phyloP scores from a whole-genome alignment of 2,797 vertebrate genomes.

The Pogoniulus pusillus region DNA sequence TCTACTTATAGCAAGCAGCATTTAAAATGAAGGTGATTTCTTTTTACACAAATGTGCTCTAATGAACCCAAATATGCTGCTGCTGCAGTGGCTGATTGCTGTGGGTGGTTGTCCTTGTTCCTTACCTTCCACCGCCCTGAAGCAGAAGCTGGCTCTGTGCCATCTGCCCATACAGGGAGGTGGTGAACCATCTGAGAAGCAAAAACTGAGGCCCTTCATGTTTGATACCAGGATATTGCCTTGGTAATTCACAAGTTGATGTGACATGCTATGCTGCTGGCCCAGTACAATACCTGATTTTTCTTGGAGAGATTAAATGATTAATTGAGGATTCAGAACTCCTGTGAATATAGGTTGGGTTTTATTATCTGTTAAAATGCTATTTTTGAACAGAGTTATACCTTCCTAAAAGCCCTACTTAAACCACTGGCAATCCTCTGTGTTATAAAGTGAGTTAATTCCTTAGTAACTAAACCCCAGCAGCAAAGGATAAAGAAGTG shows the following conservation, averaged over 20 bases:
- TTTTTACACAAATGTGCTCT: background rate
- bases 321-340: background rate
- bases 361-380: background rate
- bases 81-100: background rate
- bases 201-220: too few relatives aligned
- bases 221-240: background rate
- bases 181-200: background rate
- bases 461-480: constrained; percentile 8
- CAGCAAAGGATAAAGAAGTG: constrained; percentile 9
- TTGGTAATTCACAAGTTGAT: background rate
- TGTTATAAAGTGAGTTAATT: constrained; percentile 16
- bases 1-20: background rate
- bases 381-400: background rate
- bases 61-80: fast-evolving
- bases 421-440: background rate
- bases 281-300: background rate
- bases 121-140: background rate
- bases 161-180: background rate
- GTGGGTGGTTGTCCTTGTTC: background rate
- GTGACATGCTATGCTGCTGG: background rate
- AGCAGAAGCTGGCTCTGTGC: background rate
- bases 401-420: background rate
- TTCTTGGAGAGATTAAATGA: background rate
- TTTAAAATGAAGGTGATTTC: background rate
- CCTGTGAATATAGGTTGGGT: background rate